These are phyloP conservation scores for Amblyopsis hoosieri DNA, from an alignment of 2,797 vertebrate species.

Conservation along the genomic window DNA sequence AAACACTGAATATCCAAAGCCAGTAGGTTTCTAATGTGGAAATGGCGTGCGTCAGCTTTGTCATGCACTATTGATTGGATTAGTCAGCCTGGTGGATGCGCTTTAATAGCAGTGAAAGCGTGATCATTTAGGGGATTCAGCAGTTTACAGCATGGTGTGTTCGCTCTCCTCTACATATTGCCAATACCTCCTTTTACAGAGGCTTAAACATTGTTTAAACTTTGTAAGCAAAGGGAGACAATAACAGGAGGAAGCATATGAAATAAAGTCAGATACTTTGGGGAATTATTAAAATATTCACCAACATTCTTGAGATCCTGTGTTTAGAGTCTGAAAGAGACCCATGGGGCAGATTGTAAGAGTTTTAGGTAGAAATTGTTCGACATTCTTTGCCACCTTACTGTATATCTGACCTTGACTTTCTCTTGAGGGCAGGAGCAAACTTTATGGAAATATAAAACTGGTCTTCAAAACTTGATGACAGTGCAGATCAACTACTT, in stretches of 20 bases:
- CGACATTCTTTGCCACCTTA: not conserved
- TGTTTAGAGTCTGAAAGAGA: slow-evolving; percentile 2
- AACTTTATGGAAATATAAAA: slow-evolving; percentile 7
- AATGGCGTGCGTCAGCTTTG: slow-evolving; percentile 50
- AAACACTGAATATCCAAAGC: slow-evolving; percentile 38
- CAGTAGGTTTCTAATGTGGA: slow-evolving; percentile 54
- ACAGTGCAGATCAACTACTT: slow-evolving; percentile 1
- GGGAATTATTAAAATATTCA: not conserved
- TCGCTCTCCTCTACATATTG: slow-evolving; percentile 13
- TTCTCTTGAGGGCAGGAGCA: not conserved
- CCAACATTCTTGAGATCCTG: not conserved
- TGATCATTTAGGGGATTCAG: slow-evolving; percentile 48
- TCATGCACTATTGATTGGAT: slow-evolving; percentile 60
- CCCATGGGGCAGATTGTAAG: not conserved
- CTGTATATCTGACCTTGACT: not conserved
- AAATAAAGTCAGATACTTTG: not conserved
- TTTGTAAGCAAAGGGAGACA: slow-evolving; percentile 17
- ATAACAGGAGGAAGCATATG: not conserved
- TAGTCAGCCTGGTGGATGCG: slow-evolving; percentile 66
- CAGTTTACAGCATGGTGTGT: slow-evolving; percentile 28
- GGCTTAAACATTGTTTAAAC: slow-evolving; percentile 11
- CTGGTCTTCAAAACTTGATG: slow-evolving; percentile 1
- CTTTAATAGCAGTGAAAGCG: slow-evolving; percentile 65
- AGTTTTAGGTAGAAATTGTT: too few species aligned
- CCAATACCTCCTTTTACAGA: slow-evolving; percentile 14